Evolutionary conservation across 1,140 invertebrate genomes (phyloP).

Genomic region (Pogonus chalceus): DNA sequence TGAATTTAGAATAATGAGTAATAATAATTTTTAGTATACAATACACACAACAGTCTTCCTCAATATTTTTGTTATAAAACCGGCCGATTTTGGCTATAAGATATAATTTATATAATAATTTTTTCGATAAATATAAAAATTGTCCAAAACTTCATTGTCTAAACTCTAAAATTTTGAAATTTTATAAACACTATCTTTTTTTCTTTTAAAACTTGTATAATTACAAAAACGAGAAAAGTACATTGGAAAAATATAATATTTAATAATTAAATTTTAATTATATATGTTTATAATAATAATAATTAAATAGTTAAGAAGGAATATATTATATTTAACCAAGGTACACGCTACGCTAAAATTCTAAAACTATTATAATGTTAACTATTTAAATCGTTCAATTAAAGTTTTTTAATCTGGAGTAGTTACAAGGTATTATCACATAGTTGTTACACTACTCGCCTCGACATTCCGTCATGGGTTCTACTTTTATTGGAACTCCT

Average conservation of each 20-base stretch:
- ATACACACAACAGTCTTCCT: conserved; percentile 35
- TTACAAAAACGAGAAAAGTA: conserved; percentile 2
- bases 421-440: conserved; percentile 27
- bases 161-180: conserved; percentile 27
- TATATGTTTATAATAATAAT: not conserved
- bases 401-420: not conserved
- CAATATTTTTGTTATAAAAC: conserved; percentile 24
- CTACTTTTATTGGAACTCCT: conserved; percentile 39
- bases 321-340: conserved; percentile 4
- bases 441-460: conserved; percentile 27
- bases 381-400: too few species aligned
- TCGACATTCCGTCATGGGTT: conserved; percentile 41
- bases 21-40: conserved; percentile 25
- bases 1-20: conserved; percentile 29
- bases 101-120: conserved; percentile 22
- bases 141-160: conserved; percentile 28
- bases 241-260: conserved; percentile 4
- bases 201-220: conserved; percentile 8
- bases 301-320: too few species aligned
- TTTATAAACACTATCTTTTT: conserved; percentile 5
- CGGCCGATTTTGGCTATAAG: conserved; percentile 35
- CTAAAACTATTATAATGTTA: too few species aligned
- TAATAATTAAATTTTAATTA: not conserved
- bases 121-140: conserved; percentile 20
- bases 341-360: too few species aligned